Percentiles rank a stretch among this genome's conserved stretches.
Conservation (phyloP, 2,888 invertebrate species). For the Acanthosepion pharaonis region DNA sequence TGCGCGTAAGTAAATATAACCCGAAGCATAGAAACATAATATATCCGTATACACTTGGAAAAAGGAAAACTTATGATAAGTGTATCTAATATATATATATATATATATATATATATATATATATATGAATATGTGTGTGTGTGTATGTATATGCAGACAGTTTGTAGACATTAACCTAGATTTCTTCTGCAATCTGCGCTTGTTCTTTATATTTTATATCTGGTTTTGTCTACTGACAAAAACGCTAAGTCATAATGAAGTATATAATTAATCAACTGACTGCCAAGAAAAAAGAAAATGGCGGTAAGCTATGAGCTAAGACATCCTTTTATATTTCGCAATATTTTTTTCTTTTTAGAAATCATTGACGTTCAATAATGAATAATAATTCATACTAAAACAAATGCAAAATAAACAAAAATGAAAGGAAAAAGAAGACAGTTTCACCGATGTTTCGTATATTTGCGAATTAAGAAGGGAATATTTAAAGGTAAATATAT, state of each 20-base stretch:
- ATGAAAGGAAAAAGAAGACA: not conserved
- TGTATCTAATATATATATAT: too few species aligned
- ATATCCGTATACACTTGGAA: too few species aligned
- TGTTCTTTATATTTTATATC: not conserved
- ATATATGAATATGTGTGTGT: not conserved
- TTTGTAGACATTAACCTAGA: not conserved
- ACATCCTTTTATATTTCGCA: not conserved
- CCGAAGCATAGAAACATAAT: too few species aligned
- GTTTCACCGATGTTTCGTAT: not conserved
- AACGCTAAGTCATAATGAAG: not conserved
- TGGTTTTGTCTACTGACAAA: not conserved
- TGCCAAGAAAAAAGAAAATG: not conserved
- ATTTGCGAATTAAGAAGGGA: not conserved
- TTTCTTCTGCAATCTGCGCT: not conserved
- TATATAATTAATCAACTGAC: not conserved
- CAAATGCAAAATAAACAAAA: not conserved
- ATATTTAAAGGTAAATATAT: too few species aligned
- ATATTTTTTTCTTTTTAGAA: not conserved
- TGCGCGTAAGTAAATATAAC: too few species aligned
- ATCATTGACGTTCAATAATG: not conserved
- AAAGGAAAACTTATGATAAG: too few species aligned
- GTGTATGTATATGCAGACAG: not conserved
- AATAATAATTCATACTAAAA: not conserved
- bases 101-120: too few species aligned
- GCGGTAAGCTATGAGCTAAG: not conserved